A percentile compares a stretch with the other conserved stretches of the same genome.
Conservation (phyloP, 2,888 invertebrate genomes). For the Lypha dubia region DNA sequence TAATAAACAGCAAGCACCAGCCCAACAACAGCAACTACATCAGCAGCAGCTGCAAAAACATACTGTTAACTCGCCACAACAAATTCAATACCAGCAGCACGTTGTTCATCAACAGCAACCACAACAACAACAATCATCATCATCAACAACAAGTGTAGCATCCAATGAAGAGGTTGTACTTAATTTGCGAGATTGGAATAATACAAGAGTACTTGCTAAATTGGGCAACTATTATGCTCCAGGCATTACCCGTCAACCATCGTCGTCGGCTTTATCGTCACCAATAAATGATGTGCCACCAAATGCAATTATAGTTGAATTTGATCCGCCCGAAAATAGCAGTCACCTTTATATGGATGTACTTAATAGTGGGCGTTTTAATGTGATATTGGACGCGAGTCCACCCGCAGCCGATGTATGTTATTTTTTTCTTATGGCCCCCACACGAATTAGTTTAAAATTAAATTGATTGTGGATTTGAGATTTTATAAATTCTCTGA, state of each 20-base stretch:
- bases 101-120: conserved; percentile 73
- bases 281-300: conserved; percentile 81
- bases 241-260: conserved; percentile 92
- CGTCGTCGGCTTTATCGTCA: conserved; percentile 43
- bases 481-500: neutral
- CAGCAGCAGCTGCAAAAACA: conserved; percentile 71
- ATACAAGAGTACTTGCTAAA: conserved; percentile 95
- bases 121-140: conserved; percentile 63
- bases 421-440: conserved; percentile 30
- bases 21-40: conserved; percentile 73
- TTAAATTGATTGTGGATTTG: conserved; percentile 17
- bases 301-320: conserved; percentile 90
- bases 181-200: conserved; percentile 96
- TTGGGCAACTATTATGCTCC: conserved; percentile 92
- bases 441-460: neutral
- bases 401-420: conserved; percentile 92
- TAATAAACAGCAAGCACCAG: conserved; percentile 70
- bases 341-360: conserved; percentile 90
- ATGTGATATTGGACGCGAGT: conserved; percentile 96
- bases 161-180: conserved; percentile 83
- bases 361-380: conserved; percentile 90
- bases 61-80: conserved; percentile 73
- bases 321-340: conserved; percentile 90
- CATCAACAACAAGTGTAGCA: conserved; percentile 83
- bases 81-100: conserved; percentile 75